phyloP scores from a whole-genome alignment of 2,113 vertebrate species.

The Percina caprodes region DNA sequence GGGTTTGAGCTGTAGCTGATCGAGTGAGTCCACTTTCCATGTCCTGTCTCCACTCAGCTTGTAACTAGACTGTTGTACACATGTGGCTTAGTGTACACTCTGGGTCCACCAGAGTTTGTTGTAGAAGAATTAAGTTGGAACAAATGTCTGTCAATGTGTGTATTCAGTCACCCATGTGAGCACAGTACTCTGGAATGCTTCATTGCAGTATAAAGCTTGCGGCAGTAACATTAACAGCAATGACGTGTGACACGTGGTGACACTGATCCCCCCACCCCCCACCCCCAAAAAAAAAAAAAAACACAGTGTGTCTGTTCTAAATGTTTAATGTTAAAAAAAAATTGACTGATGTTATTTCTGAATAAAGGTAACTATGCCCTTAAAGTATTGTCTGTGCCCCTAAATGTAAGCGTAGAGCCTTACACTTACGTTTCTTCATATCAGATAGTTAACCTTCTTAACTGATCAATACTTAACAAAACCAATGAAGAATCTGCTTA shows the following conservation, averaged over 20 bases:
- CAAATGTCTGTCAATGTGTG: background rate
- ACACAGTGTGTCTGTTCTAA: too few species aligned
- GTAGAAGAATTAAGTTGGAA: constrained; percentile 4
- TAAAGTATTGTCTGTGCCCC: background rate
- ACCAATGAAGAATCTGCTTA: background rate
- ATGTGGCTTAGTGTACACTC: constrained; percentile 35
- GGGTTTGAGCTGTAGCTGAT: constrained; percentile 20
- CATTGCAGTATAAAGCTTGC: background rate
- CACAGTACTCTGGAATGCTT: background rate
- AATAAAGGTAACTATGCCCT: background rate
- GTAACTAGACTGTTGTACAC: constrained; percentile 13
- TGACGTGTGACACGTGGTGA: too few species aligned
- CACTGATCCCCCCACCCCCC: too few species aligned
- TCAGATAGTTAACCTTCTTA: background rate
- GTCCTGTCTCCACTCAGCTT: constrained; percentile 19
- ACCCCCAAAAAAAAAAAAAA: too few species aligned
- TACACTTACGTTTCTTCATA: too few species aligned
- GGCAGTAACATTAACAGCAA: background rate
- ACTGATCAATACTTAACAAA: background rate
- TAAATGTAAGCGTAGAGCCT: background rate
- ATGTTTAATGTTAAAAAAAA: background rate
- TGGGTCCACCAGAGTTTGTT: background rate
- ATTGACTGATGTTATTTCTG: background rate
- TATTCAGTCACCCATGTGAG: background rate
- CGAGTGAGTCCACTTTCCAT: background rate